phyloP scores from a whole-genome alignment of 2,113 vertebrate species.

The Mohoua ochrocephala region DNA sequence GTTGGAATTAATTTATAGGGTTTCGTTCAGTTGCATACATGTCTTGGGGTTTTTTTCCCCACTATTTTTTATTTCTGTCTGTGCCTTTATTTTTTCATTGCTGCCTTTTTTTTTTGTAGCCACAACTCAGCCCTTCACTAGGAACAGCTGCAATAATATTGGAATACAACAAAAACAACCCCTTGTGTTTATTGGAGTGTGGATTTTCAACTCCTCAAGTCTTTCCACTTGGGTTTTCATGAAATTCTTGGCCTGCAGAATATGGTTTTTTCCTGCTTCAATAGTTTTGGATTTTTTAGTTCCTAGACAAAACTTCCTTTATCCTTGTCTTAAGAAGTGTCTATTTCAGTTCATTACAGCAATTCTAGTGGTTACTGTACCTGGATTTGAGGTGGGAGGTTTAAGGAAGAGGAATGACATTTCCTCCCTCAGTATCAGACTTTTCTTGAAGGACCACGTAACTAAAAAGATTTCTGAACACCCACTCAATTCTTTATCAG shows the following conservation, averaged over 20 bases:
- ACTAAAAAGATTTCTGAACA: background rate
- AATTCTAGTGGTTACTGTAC: background rate
- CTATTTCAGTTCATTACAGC: background rate
- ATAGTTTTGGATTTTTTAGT: background rate
- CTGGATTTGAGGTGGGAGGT: background rate
- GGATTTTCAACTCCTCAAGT: background rate
- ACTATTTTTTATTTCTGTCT: background rate
- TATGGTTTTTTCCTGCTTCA: background rate
- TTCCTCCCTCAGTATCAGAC: background rate
- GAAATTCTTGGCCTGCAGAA: background rate
- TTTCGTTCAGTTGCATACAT: background rate
- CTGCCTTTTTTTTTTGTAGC: background rate
- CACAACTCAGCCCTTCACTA: background rate
- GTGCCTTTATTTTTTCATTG: background rate
- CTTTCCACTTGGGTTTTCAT: background rate
- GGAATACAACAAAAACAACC: background rate
- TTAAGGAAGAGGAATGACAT: background rate
- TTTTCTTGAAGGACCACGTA: fast-evolving
- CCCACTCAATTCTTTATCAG: background rate
- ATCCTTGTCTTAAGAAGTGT: background rate
- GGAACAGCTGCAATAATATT: background rate
- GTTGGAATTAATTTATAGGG: background rate
- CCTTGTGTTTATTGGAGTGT: background rate
- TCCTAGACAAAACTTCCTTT: background rate
- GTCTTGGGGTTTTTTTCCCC: fast-evolving